Evolutionary conservation across 2,113 vertebrate genomes (phyloP), one percentile per base, ranked within the genome.

Genomic region (Hippocampus abdominalis): DNA sequence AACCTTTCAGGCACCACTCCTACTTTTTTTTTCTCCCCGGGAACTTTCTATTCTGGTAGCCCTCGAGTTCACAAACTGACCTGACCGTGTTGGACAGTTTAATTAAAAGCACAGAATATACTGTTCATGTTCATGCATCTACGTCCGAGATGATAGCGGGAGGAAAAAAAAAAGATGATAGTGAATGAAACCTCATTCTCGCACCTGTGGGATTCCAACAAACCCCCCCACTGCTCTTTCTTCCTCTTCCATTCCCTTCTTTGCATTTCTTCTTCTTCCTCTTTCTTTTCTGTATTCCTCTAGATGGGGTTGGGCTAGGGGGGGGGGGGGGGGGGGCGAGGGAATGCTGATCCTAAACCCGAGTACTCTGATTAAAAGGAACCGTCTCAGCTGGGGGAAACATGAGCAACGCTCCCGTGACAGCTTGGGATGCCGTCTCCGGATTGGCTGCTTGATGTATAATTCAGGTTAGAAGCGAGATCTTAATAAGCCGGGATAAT

Each of bases 401-500:
- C 69, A 70, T 78, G 73, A 73, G 83, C 73, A 88, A 81, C 3
- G 48, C 70, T 89, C 89, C 81, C 75, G 57, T 72, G 83, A 79
- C 12, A 36, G 68, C 76, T 76, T 68, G 23, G 76, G 79, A 84
- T 73, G 81, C 68, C 64, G 68, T 69, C 77, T 78, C 64, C 80
- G 79, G 78, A 90, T 90, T 89, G 89, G 88, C 68, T 78, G 81
- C 82, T 89, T 89, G 87, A 89, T 89, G 83, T 89, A 89, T 88
- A 83, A 90, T 89, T 90, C 83, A 89, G 84, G 78, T 84, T 84
- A 64, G 81, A 83, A 60, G 72, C 68, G 68, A 80, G 77, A 79
- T 77, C 79, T 77, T 87, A 84, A 88, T 86, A 80, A 87, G 88
- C 83, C 69, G 77, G 76, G 69, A 79, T 88, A 87, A 89, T 89